Evolutionary conservation across 2,888 invertebrate species (phyloP).

Genomic region (Drosophila buzzatii): DNA sequence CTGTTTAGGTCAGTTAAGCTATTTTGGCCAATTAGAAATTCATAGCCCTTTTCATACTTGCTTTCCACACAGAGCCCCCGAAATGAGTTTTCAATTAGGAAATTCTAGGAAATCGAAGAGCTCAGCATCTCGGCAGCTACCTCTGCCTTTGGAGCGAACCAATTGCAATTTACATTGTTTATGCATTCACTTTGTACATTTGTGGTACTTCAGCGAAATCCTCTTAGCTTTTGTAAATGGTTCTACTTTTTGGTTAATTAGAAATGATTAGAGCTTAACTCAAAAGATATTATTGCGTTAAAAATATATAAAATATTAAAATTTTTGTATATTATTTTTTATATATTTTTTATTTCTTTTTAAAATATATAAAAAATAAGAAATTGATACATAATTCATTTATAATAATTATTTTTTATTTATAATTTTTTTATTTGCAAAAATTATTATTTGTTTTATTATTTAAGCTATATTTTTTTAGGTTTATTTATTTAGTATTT

Average conservation of each 20-base stretch:
- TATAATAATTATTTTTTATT: too few species aligned
- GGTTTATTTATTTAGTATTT: too few species aligned
- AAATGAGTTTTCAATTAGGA: conserved; percentile 24
- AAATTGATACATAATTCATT: too few species aligned
- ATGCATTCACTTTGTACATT: not conserved
- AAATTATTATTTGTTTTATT: too few species aligned
- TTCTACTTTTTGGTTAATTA: not conserved
- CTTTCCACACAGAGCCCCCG: not conserved
- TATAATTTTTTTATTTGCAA: too few species aligned
- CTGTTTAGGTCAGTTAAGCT: conserved; percentile 35
- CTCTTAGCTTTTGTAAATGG: not conserved
- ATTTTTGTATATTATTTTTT: not conserved
- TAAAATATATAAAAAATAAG: too few species aligned
- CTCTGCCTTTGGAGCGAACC: not conserved
- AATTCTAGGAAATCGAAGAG: conserved; percentile 30
- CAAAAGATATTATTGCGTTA: not conserved
- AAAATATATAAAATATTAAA: too few species aligned
- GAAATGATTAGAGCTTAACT: not conserved
- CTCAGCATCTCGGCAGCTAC: not conserved
- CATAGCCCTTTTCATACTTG: conserved; percentile 5
- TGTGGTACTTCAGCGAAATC: not conserved
- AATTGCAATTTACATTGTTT: conserved; percentile 10
- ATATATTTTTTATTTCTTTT: too few species aligned
- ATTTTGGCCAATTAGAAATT: conserved; percentile 30
- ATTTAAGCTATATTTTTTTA: too few species aligned